Evolutionary conservation across 2,888 invertebrate genomes (phyloP).

Genomic region (Perithous albicinctus): DNA sequence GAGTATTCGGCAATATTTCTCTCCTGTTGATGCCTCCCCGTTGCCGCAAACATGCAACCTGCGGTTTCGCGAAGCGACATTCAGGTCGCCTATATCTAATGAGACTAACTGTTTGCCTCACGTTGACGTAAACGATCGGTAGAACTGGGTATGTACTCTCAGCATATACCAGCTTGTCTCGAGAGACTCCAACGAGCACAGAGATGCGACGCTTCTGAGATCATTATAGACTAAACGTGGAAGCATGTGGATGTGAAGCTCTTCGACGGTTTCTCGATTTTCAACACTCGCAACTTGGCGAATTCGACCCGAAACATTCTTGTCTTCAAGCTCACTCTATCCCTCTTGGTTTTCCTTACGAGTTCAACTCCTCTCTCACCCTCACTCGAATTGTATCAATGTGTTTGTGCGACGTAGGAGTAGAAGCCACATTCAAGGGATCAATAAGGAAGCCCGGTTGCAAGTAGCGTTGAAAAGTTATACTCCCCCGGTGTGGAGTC

Average conservation of each 20-base stretch:
- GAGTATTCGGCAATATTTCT: conserved; percentile 46
- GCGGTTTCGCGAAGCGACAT: conserved; percentile 44
- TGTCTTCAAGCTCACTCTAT: conserved; percentile 24
- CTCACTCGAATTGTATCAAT: conserved; percentile 71
- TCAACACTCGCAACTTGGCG: conserved; percentile 21
- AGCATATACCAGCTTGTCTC: conserved; percentile 6
- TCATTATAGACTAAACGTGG: conserved; percentile 35
- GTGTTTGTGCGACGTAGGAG: conserved; percentile 70
- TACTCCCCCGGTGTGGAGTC: conserved; percentile 56
- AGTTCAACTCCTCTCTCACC: conserved; percentile 9
- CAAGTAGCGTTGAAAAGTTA: conserved; percentile 76
- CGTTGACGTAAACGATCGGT: conserved; percentile 41
- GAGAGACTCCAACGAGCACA: conserved; percentile 10
- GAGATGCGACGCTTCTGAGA: conserved; percentile 19
- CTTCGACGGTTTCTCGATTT: conserved; percentile 13
- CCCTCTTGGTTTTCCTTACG: not conserved
- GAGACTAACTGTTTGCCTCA: conserved; percentile 44
- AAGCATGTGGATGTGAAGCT: not conserved
- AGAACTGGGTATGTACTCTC: not conserved
- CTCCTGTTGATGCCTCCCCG: conserved; percentile 13
- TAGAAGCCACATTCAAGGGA: conserved; percentile 76
- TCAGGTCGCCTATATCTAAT: conserved; percentile 38
- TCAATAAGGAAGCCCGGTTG: conserved; percentile 79
- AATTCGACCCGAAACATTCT: conserved; percentile 4
- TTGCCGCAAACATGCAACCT: conserved; percentile 33